Conservation (phyloP, 2,888 invertebrate species). For the Caenorhabditis imperialis region DNA sequence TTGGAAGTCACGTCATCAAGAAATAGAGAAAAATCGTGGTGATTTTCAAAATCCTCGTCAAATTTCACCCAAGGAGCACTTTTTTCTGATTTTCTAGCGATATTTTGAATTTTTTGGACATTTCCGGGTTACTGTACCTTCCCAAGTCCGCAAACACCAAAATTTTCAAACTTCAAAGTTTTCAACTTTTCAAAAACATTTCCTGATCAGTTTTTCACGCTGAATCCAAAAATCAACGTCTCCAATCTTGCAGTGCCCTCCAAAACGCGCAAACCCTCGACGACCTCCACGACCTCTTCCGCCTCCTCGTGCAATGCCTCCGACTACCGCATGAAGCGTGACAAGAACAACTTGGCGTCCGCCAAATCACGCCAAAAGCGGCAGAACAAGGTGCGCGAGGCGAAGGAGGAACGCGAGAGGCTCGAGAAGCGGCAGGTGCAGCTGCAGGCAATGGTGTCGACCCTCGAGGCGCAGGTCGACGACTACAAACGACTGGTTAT, state of each 20-base stretch:
- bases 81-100: slow-evolving; percentile 4
- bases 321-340: slow-evolving; percentile 58
- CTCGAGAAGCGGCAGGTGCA: slow-evolving; percentile 56
- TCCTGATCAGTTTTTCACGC: not conserved
- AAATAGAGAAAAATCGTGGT: too few species aligned
- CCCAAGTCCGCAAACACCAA: too few species aligned
- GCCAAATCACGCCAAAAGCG: slow-evolving; percentile 58
- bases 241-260: slow-evolving; percentile 17
- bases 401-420: slow-evolving; percentile 35
- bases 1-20: slow-evolving; percentile 28
- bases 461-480: slow-evolving; percentile 58
- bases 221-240: not conserved
- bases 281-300: slow-evolving; percentile 6
- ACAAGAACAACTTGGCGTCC: slow-evolving; percentile 63
- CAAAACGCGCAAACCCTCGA: slow-evolving; percentile 33
- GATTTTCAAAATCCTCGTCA: too few species aligned
- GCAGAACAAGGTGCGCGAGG: slow-evolving; percentile 52
- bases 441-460: slow-evolving; percentile 51
- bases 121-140: too few species aligned
- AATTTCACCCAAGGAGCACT: too few species aligned
- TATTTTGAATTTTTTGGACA: too few species aligned
- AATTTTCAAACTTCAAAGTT: too few species aligned
- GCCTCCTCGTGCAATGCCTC: slow-evolving; percentile 30
- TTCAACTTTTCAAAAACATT: too few species aligned
- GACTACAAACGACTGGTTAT: slow-evolving; percentile 64